Conservation (phyloP, 1,140 invertebrate genomes). For the Caligus rogercresseyi region DNA sequence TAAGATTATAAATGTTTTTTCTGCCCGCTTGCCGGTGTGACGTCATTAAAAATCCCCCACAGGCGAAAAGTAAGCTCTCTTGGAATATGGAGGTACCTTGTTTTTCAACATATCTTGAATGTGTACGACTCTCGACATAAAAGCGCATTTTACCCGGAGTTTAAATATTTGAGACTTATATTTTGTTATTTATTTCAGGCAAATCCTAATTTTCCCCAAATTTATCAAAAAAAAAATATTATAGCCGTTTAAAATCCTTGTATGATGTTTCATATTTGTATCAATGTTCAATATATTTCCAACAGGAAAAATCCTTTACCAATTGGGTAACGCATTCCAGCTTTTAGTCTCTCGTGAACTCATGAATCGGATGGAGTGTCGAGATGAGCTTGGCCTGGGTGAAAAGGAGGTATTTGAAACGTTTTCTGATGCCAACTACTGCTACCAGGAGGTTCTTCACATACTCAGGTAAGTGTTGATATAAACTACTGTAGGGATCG, state of each 20-base stretch:
- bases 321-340: conserved; percentile 3
- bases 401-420: not conserved
- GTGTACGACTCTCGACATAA: no score
- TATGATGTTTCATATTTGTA: not conserved
- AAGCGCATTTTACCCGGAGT: no score
- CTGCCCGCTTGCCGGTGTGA: no score
- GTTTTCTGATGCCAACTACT: conserved; percentile 1
- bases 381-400: not conserved
- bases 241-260: not conserved
- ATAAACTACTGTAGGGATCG: no score
- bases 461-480: not conserved
- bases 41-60: not conserved
- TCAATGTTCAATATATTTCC: no score
- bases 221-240: no score
- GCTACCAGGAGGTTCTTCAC: conserved; percentile 1
- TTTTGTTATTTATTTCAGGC: no score
- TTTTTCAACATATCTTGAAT: no score
- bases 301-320: not conserved
- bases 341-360: conserved; percentile 1
- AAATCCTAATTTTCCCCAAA: no score
- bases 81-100: no score
- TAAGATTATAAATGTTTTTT: no score
- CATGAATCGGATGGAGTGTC: conserved; percentile 7
- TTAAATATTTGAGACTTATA: no score
- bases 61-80: not conserved